Evolutionary conservation across 2,888 invertebrate species (phyloP).

Genomic region (Polyommatus iphigenia): DNA sequence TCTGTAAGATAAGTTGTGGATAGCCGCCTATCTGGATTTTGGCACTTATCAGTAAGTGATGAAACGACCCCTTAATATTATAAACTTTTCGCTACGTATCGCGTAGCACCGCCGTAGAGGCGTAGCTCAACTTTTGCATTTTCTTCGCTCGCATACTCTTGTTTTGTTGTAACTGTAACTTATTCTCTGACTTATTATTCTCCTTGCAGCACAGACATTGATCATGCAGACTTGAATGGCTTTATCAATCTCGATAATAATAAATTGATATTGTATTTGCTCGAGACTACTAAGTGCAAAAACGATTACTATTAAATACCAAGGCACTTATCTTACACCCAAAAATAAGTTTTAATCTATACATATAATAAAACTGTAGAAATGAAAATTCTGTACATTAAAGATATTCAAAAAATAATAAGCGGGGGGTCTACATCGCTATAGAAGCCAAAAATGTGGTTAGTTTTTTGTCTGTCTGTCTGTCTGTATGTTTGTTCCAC

Average conservation of each 20-base stretch:
- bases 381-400: too few species aligned
- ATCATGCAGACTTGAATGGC: conserved; percentile 4
- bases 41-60: too few species aligned
- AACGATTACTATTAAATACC: neutral
- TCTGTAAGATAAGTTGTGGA: too few species aligned
- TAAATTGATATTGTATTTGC: neutral
- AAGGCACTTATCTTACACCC: too few species aligned
- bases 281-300: neutral
- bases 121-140: neutral
- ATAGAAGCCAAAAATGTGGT: too few species aligned
- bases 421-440: too few species aligned
- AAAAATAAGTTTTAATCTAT: too few species aligned
- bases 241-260: neutral
- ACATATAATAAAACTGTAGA: too few species aligned
- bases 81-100: neutral
- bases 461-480: too few species aligned
- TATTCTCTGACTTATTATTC: conserved; percentile 11
- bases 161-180: conserved; percentile 20
- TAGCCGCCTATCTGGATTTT: too few species aligned
- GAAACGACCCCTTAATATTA: neutral
- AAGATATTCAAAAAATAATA: too few species aligned
- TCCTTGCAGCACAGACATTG: neutral
- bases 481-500: too few species aligned
- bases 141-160: neutral
- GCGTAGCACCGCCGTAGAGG: conserved; percentile 11